Evolutionary conservation across 2,113 vertebrate species (phyloP).

Genomic region (Oryzias melastigma): DNA sequence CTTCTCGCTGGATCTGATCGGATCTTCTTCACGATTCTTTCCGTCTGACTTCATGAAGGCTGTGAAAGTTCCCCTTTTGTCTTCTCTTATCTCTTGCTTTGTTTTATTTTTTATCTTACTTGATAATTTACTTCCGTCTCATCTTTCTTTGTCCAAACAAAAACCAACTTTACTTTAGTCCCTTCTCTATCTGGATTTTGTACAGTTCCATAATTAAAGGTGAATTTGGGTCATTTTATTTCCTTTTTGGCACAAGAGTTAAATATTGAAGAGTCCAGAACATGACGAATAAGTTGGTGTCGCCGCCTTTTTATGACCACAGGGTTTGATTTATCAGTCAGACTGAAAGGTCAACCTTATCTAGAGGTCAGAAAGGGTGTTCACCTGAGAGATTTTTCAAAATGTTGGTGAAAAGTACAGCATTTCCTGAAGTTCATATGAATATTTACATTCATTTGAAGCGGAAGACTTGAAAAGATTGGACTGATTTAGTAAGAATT

Average conservation of each 20-base stretch:
- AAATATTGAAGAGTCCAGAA: conserved; percentile 30
- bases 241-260: conserved; percentile 6
- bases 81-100: conserved; percentile 19
- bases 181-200: too few relatives aligned
- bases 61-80: conserved; percentile 7
- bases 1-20: conserved; percentile 48
- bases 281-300: conserved; percentile 36
- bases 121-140: conserved; percentile 23
- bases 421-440: too few relatives aligned
- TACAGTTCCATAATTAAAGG: too few relatives aligned
- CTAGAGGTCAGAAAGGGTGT: conserved; percentile 12
- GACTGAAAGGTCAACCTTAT: conserved; percentile 59
- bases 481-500: too few relatives aligned
- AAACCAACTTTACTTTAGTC: background rate
- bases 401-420: conserved; percentile 1
- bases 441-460: too few relatives aligned
- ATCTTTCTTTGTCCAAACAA: conserved; percentile 17
- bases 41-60: conserved; percentile 21
- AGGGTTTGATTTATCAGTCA: conserved; percentile 53
- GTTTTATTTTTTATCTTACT: conserved; percentile 24
- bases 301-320: conserved; percentile 34
- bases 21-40: conserved; percentile 47
- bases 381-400: conserved; percentile 4
- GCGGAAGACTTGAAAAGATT: too few relatives aligned
- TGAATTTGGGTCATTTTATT: background rate